Evolutionary conservation across 2,888 invertebrate species (phyloP).

Genomic region (Vesta saturnalis): DNA sequence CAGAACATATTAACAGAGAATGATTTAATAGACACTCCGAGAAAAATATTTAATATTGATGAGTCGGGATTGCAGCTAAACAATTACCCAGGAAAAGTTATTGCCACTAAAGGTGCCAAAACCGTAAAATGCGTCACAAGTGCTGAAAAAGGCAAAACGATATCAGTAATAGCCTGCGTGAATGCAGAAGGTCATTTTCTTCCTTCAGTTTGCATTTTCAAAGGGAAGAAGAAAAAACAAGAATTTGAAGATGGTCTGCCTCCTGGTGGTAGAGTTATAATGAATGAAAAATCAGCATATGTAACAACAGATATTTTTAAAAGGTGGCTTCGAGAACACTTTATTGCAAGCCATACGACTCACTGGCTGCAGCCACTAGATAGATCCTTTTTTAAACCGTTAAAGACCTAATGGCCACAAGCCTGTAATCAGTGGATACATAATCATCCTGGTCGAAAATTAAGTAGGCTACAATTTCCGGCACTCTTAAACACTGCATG

Average conservation of each 20-base stretch:
- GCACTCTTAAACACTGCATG: constrained; percentile 9
- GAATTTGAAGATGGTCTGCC: constrained; percentile 48
- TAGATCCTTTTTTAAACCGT: not conserved
- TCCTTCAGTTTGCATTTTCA: constrained; percentile 48
- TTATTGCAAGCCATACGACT: not conserved
- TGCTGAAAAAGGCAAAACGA: constrained; percentile 41
- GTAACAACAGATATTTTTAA: constrained; percentile 44
- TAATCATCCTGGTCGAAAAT: constrained; percentile 12
- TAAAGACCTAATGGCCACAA: not conserved
- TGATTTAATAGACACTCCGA: constrained; percentile 46
- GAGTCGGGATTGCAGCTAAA: constrained; percentile 55
- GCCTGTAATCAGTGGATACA: constrained; percentile 11
- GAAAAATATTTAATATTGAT: constrained; percentile 54
- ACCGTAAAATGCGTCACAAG: constrained; percentile 51
- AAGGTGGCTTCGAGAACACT: not conserved
- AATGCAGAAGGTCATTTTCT: constrained; percentile 23
- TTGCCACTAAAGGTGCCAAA: constrained; percentile 52
- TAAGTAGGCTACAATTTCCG: constrained; percentile 9
- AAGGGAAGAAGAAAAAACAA: constrained; percentile 48
- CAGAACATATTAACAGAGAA: constrained; percentile 42
- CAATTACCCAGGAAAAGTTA: constrained; percentile 52
- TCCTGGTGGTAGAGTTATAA: constrained; percentile 43
- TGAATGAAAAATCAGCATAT: constrained; percentile 48
- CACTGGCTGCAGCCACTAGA: not conserved
- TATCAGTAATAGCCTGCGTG: not conserved